A percentile compares a stretch with the other conserved stretches of the same genome.
Evolutionary conservation across 2,888 invertebrate genomes (phyloP).

Genomic region (Drosophila cognata): DNA sequence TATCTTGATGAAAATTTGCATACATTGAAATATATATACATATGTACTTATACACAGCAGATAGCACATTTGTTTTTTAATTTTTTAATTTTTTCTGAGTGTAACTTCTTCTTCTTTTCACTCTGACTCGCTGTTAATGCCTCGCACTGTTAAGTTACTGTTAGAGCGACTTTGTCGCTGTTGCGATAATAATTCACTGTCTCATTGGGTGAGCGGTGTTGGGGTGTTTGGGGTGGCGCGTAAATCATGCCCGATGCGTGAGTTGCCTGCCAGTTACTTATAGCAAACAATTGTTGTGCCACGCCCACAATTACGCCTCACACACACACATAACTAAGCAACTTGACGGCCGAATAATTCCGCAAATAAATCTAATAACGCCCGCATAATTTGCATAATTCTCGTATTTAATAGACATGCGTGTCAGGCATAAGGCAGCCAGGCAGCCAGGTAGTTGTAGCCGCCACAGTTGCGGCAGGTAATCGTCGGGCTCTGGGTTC

Average conservation of each 20-base stretch:
- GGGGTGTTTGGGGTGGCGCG: slow-evolving; percentile 16
- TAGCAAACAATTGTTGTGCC: slow-evolving; percentile 48
- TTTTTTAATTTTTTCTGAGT: background rate
- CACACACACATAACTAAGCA: slow-evolving; percentile 22
- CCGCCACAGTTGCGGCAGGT: slow-evolving; percentile 50
- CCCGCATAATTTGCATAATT: slow-evolving; percentile 81
- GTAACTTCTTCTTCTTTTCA: background rate
- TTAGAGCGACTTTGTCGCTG: slow-evolving; percentile 47
- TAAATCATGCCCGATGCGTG: slow-evolving; percentile 68
- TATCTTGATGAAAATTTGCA: no score
- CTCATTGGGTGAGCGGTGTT: slow-evolving; percentile 35
- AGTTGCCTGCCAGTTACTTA: slow-evolving; percentile 70
- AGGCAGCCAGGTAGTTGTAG: slow-evolving; percentile 55
- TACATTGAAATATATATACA: no score
- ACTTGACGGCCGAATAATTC: slow-evolving; percentile 63
- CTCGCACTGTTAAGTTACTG: background rate
- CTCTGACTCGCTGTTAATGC: background rate
- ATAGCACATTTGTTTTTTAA: no score
- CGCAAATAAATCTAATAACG: slow-evolving; percentile 79
- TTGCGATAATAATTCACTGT: slow-evolving; percentile 73
- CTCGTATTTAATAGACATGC: slow-evolving; percentile 76
- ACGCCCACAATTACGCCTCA: slow-evolving; percentile 32
- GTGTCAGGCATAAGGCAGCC: slow-evolving; percentile 6
- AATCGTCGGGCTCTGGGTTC: slow-evolving; percentile 45
- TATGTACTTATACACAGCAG: no score